These are phyloP conservation scores for Platycheirus albimanus DNA, from an alignment of 2,888 invertebrate species.

Conservation along the genomic window DNA sequence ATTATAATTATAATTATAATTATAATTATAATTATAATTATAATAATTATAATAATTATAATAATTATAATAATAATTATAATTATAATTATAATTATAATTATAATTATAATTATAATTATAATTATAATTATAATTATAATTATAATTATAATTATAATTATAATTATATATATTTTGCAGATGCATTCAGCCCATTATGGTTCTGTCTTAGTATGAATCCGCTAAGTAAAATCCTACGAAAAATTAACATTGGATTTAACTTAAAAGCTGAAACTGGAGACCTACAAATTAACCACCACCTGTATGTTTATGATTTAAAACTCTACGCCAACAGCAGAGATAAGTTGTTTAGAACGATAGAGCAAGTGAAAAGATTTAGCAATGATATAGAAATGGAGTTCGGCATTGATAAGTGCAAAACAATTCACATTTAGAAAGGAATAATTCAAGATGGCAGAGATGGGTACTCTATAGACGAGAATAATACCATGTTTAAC, in stretches of 20 bases:
- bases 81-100: too few species aligned
- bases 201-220: not conserved
- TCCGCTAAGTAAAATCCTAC: not conserved
- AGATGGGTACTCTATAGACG: constrained; percentile 1
- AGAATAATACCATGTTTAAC: not conserved
- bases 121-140: too few species aligned
- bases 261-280: not conserved
- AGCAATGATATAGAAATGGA: constrained; percentile 16
- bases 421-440: not conserved
- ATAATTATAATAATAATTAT: too few species aligned
- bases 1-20: too few species aligned
- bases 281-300: too few species aligned
- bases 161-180: too few species aligned
- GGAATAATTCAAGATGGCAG: not conserved
- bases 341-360: not conserved
- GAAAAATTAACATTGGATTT: not conserved
- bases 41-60: too few species aligned
- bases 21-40: too few species aligned
- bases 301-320: not conserved
- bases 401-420: constrained; percentile 7
- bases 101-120: too few species aligned
- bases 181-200: not conserved
- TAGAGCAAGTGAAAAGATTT: not conserved
- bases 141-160: too few species aligned
- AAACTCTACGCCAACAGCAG: too few species aligned